Percentiles rank a stretch among this genome's conserved stretches.
These are phyloP conservation scores for Aphidius gifuensis DNA, from an alignment of 1,140 invertebrate genomes.

Conservation along the genomic window DNA sequence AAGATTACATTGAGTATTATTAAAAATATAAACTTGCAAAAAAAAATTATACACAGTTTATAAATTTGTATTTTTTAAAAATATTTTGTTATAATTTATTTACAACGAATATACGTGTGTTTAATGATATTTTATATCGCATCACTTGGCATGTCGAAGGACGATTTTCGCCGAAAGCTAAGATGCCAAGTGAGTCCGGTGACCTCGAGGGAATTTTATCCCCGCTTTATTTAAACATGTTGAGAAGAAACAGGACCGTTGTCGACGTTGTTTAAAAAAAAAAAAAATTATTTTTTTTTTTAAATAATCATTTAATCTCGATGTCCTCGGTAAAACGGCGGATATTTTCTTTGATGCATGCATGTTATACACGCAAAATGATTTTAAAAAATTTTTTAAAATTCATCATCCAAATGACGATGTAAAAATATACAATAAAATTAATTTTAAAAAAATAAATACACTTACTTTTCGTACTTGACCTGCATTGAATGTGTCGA, in stretches of 20 bases:
- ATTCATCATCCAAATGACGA: too few species aligned
- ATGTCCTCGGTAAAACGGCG: too few species aligned
- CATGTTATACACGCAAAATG: too few species aligned
- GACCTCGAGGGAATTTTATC: conserved; percentile 17
- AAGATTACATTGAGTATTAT: too few species aligned
- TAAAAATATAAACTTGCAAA: too few species aligned
- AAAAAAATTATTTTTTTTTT: background rate
- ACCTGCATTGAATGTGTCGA: conserved; percentile 52
- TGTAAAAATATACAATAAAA: background rate
- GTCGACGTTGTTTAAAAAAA: background rate
- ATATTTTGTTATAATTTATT: too few species aligned
- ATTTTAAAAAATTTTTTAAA: background rate
- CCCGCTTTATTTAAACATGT: background rate
- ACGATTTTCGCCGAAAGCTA: conserved; percentile 16
- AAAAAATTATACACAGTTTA: too few species aligned
- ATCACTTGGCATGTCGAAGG: conserved; percentile 10
- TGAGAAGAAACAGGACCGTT: background rate
- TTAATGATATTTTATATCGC: too few species aligned
- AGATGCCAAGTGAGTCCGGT: conserved; percentile 10
- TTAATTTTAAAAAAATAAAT: conserved; percentile 4
- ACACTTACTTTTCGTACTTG: conserved; percentile 51
- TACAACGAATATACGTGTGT: too few species aligned
- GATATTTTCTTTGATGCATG: too few species aligned
- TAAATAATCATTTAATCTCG: background rate
- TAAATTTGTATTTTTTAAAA: too few species aligned